Evolutionary conservation across 2,113 vertebrate species (phyloP), one percentile per base, ranked within the genome.

Genomic region (Corythaeola cristata): DNA sequence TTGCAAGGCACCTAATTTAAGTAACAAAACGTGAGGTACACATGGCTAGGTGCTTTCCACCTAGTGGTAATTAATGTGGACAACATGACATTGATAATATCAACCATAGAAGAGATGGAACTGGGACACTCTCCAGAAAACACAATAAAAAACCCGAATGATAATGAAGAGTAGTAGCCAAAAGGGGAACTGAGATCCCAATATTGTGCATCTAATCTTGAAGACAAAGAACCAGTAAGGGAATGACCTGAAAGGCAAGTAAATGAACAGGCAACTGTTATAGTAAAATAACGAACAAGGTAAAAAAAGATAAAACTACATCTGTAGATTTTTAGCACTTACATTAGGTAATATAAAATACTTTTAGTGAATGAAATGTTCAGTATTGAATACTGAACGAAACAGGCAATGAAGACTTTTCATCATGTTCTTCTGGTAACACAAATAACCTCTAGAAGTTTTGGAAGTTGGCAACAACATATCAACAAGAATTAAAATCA

Each of bases 111-210:
- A 91, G 33, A 92, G 71, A 96, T 50, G 62, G n/a, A 89, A 84
- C 74, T 66, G 80, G 96, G 94, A 96, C 15, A 47, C 18, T 52
- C 32, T 95, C 88, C 92, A 97, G 83, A 93, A 97, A 93, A 68
- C 22, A 81, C 33, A 91, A 39, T 12, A 11, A 68, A 76, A 44
- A 10, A 9, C 41, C 41, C 3, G 27, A 78, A 56, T 27, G 33
- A 64, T 76, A 95, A 93, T 82, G 87, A 90, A 77, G 9, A 77
- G 45, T 23, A 78, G 50, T 17, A 73, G 55, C 79, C 71, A 93
- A 89, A 71, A 77, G 49, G 58, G 67, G 56, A 91, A 91, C 90
- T 16, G 30, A 76, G 74, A 89, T 71, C n/a, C 19, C 32, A 23
- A 22, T 37, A 59, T 2, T 59, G 22, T 8, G 9, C 14, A 45